phyloP scores from a whole-genome alignment of 2,113 vertebrate species.

The Gallinago jamesoni region DNA sequence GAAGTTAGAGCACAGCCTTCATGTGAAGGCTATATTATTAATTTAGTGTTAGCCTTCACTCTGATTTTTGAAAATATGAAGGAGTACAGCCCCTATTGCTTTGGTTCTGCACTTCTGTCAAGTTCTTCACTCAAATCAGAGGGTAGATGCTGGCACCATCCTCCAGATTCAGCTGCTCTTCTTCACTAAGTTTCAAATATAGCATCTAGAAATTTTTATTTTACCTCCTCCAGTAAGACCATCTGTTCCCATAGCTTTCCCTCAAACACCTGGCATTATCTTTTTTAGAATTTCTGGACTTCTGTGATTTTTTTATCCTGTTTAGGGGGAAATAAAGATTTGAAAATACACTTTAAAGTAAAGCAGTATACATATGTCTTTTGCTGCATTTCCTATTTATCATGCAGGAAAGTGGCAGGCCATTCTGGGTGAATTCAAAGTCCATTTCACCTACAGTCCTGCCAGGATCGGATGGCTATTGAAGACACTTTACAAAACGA shows the following conservation, averaged over 20 bases:
- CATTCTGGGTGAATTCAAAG: neutral
- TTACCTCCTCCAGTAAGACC: conserved; percentile 55
- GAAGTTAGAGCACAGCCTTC: neutral
- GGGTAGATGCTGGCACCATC: conserved; percentile 63
- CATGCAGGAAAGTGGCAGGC: neutral
- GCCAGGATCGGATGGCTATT: neutral
- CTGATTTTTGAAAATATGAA: neutral
- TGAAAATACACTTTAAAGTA: neutral
- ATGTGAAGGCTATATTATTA: neutral
- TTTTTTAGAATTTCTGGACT: conserved; percentile 57
- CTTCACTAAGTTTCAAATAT: conserved; percentile 61
- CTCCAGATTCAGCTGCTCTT: conserved; percentile 65
- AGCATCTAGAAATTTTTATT: conserved; percentile 64
- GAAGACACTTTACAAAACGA: neutral
- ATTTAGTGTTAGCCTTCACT: neutral
- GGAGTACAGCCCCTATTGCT: neutral
- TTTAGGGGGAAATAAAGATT: conserved; percentile 30
- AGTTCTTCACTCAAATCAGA: conserved; percentile 56
- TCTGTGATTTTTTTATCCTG: neutral
- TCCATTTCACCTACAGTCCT: neutral
- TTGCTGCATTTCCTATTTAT: neutral
- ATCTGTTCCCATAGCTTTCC: conserved; percentile 62
- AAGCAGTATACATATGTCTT: neutral
- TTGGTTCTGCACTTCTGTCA: conserved; percentile 55
- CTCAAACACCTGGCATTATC: conserved; percentile 57